Conservation (phyloP, 2,113 vertebrate species). For the Sinocyclocheilus maitianheensis region DNA sequence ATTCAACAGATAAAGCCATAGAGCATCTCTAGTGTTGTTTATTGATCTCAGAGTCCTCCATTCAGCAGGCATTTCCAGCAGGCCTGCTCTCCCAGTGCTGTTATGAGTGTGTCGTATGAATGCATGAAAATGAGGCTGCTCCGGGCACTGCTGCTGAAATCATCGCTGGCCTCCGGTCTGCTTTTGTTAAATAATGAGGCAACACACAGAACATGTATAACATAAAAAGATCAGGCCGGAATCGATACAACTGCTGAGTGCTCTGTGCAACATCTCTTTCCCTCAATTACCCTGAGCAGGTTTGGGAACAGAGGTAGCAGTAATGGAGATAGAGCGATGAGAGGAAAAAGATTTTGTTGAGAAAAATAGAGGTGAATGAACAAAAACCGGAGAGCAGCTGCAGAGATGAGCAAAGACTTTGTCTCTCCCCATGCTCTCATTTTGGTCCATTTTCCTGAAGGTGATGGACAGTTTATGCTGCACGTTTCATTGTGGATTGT, state of each 20-base stretch:
- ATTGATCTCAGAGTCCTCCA: slow-evolving; percentile 1
- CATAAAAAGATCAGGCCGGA: slow-evolving; percentile 29
- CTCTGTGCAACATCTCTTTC: background rate
- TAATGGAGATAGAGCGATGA: background rate
- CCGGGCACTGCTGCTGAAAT: background rate
- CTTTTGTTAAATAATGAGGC: slow-evolving; percentile 6
- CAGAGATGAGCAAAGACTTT: background rate
- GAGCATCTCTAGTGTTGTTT: background rate
- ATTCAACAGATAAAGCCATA: background rate
- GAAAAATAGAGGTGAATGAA: background rate
- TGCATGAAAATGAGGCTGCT: slow-evolving; percentile 21
- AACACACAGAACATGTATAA: slow-evolving; percentile 16
- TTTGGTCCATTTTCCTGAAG: background rate
- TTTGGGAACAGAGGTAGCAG: background rate
- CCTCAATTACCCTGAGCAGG: slow-evolving; percentile 1
- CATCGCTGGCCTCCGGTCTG: background rate
- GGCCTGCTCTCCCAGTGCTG: background rate
- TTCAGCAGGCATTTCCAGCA: background rate
- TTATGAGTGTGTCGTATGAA: background rate
- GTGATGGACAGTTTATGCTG: background rate
- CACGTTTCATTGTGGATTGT: background rate
- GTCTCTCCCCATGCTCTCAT: too few relatives aligned
- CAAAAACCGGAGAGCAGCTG: background rate
- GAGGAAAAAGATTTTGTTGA: background rate
- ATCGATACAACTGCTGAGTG: slow-evolving; percentile 26